Conservation (phyloP, 2,888 invertebrate genomes). For the Suillia variegata region DNA sequence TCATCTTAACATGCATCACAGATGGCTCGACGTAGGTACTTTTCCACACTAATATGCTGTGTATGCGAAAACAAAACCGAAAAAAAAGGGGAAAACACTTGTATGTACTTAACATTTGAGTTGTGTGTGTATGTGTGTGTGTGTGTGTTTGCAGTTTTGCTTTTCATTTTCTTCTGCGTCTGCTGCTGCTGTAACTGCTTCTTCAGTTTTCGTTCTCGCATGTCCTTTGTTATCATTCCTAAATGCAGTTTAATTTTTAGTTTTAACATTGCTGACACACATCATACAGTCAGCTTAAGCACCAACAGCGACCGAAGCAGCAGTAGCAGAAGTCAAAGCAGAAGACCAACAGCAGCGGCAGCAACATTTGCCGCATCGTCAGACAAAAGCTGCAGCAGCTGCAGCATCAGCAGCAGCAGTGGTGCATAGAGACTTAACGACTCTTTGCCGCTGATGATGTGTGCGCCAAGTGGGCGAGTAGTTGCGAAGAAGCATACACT, state of each 20-base stretch:
- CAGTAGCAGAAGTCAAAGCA: not conserved
- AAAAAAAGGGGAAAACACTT: too few species aligned
- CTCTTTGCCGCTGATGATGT: not conserved
- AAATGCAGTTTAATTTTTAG: slow-evolving; percentile 10
- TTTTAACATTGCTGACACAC: not conserved
- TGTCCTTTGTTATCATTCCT: slow-evolving; percentile 11
- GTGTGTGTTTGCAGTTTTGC: too few species aligned
- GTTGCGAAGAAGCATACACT: not conserved
- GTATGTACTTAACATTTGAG: too few species aligned
- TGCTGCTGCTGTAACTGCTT: too few species aligned
- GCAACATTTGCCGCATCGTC: not conserved
- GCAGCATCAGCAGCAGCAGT: not conserved
- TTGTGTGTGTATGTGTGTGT: too few species aligned
- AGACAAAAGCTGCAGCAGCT: not conserved
- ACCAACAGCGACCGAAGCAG: slow-evolving; percentile 2
- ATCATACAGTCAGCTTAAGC: not conserved
- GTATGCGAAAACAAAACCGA: too few species aligned
- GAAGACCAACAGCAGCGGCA: not conserved
- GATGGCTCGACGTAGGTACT: not conserved
- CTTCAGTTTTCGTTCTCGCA: too few species aligned
- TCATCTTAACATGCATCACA: too few species aligned
- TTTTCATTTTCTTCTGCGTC: too few species aligned
- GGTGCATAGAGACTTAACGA: not conserved
- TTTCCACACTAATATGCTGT: too few species aligned
- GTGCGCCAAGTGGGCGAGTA: not conserved